Evolutionary conservation across 2,113 vertebrate genomes (phyloP).

Genomic region (Trogon melanurus): DNA sequence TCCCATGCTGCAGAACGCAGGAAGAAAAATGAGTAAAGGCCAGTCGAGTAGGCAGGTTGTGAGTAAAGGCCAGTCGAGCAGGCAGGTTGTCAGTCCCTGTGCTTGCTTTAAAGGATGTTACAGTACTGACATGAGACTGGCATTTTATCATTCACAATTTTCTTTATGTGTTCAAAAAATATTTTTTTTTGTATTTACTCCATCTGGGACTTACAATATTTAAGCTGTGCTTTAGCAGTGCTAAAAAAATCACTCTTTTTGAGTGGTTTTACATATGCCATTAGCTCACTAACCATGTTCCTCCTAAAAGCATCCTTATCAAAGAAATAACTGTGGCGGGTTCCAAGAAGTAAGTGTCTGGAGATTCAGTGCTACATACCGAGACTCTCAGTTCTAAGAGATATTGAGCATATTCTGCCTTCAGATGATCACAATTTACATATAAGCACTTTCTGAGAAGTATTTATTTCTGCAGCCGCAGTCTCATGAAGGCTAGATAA

Average conservation of each 20-base stretch:
- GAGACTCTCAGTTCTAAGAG: neutral
- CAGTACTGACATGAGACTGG: neutral
- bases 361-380: neutral
- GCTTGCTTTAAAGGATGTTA: neutral
- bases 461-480: neutral
- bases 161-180: neutral
- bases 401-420: neutral
- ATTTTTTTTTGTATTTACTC: neutral
- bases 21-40: no score
- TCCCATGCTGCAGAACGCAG: neutral
- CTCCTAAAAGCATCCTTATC: neutral
- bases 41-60: no score
- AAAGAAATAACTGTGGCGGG: neutral
- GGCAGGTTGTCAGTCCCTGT: neutral
- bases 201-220: neutral
- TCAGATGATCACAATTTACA: neutral
- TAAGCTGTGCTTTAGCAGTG: neutral
- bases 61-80: neutral
- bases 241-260: neutral
- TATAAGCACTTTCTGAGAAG: neutral
- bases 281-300: neutral
- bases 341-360: neutral
- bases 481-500: neutral
- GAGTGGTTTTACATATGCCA: neutral
- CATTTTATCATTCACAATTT: neutral